Evolutionary conservation across 2,113 vertebrate species (phyloP), one percentile per base, ranked within the genome.

Genomic region (Gavia stellata): DNA sequence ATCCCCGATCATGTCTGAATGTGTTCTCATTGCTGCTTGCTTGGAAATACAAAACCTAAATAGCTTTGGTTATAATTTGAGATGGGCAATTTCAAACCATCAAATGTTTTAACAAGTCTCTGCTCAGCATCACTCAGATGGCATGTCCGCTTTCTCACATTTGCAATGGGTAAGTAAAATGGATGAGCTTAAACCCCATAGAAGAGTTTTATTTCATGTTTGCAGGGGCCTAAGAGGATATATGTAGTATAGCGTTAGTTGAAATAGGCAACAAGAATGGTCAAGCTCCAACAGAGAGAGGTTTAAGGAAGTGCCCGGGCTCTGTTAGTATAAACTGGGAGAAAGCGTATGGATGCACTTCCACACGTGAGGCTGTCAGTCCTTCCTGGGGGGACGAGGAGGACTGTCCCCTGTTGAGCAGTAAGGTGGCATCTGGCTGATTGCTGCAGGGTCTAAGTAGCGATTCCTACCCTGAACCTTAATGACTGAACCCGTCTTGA

Each of bases 341-440:
- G 56, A 52, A 33, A 1, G 2, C 1, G 1, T 17, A 4, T 17
- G 50, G 68, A 17, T 0, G 0, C 1, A 1, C 33, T 77, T 72
- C 47, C 36, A 8, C 1, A 3, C 2, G 1, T 21, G 23, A 74
- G 61, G 61, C 70, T 81, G 5, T 28, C 12, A 34, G 67, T 8
- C 28, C 19, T 67, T 72, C 50, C 17, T 23, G 17, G 11, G 13
- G 15, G 18, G 3, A 81, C 49, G 28, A 59, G n/a, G 47, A 72
- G 53, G 47, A 17, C 15, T 59, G 50, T 65, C 25, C 19, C 4
- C 34, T 26, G 16, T 25, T n/a, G 31, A 44, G 45, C 7, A 7
- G 15, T 38, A 29, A 55, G 29, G 59, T 67, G 44, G 15, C 36
- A 17, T 36, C 63, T 58, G 34, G 14, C 38, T 25, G 58, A 19